Percentiles rank a stretch among this genome's conserved stretches.
phyloP scores from a whole-genome alignment of 1,140 invertebrate species.

The Hetaerina americana region DNA sequence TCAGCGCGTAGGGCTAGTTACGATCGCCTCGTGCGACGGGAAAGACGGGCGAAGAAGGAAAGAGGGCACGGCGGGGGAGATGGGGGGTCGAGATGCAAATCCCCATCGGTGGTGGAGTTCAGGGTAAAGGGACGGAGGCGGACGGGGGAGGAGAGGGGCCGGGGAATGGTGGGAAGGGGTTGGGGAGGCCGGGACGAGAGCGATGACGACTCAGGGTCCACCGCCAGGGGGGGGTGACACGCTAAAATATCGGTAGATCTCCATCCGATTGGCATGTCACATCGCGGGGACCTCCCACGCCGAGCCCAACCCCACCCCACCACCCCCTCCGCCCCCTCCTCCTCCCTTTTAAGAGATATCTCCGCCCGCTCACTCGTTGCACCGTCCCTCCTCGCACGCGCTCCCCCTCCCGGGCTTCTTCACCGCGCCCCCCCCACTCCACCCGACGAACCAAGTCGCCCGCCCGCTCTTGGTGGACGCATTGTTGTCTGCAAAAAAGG shows the following conservation, averaged over 20 bases:
- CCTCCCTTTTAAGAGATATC: neutral
- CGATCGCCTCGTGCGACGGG: too few relatives aligned
- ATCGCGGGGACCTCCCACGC: neutral
- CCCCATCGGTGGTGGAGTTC: too few relatives aligned
- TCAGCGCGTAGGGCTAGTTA: too few relatives aligned
- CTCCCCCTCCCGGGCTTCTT: too few relatives aligned
- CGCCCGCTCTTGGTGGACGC: neutral
- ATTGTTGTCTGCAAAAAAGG: neutral
- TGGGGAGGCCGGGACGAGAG: neutral
- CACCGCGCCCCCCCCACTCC: too few relatives aligned
- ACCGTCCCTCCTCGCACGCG: too few relatives aligned
- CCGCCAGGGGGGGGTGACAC: neutral
- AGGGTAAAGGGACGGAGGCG: too few relatives aligned
- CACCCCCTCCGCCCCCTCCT: neutral
- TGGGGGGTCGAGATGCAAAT: too few relatives aligned
- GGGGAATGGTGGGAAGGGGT: neutral
- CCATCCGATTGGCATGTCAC: neutral
- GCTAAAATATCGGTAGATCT: neutral
- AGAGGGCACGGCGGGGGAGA: too few relatives aligned
- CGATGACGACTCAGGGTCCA: neutral
- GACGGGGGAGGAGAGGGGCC: too few relatives aligned
- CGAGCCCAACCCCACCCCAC: neutral
- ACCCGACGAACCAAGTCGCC: too few relatives aligned
- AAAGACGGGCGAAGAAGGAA: too few relatives aligned
- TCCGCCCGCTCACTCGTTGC: neutral